Conservation (phyloP, 37 sponge, comb jelly and placozoan genomes). For the Diacarnus erythraeanus region DNA sequence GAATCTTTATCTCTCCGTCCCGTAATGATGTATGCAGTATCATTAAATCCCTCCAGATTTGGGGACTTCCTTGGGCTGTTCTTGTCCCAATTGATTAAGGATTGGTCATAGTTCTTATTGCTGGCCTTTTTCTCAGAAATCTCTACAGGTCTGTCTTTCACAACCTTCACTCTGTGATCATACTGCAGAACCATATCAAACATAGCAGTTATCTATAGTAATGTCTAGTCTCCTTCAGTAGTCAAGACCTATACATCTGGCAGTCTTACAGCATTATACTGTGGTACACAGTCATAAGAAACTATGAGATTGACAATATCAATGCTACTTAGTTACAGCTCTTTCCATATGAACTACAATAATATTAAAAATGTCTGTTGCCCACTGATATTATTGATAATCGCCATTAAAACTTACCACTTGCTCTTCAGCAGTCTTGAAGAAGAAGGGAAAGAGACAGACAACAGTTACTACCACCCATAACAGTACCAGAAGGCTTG, state of each 20-base stretch:
- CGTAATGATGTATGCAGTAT: constrained; percentile 43
- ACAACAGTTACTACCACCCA: constrained; percentile 28
- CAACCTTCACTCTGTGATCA: background rate
- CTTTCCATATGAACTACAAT: too few species aligned
- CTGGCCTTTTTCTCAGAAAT: background rate
- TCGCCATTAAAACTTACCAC: constrained; percentile 31
- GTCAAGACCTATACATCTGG: too few species aligned
- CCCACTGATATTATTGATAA: too few species aligned
- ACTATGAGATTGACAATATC: too few species aligned
- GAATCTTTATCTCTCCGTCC: constrained; percentile 48
- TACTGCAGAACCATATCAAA: too few species aligned
- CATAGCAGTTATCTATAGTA: too few species aligned
- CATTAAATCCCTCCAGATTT: constrained; percentile 64
- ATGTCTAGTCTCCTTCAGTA: too few species aligned
- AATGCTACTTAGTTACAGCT: too few species aligned
- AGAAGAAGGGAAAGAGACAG: constrained; percentile 16
- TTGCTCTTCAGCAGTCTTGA: background rate
- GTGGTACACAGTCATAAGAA: too few species aligned
- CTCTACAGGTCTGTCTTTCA: background rate
- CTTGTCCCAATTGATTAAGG: background rate
- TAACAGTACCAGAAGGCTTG: constrained; percentile 2
- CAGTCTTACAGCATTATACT: too few species aligned
- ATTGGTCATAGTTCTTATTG: background rate
- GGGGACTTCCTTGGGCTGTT: constrained; percentile 11
- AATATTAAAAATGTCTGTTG: too few species aligned